Percentiles rank a stretch among this genome's conserved stretches.
Conservation (phyloP, 2,113 vertebrate genomes). For the Ranitomeya imitator region DNA sequence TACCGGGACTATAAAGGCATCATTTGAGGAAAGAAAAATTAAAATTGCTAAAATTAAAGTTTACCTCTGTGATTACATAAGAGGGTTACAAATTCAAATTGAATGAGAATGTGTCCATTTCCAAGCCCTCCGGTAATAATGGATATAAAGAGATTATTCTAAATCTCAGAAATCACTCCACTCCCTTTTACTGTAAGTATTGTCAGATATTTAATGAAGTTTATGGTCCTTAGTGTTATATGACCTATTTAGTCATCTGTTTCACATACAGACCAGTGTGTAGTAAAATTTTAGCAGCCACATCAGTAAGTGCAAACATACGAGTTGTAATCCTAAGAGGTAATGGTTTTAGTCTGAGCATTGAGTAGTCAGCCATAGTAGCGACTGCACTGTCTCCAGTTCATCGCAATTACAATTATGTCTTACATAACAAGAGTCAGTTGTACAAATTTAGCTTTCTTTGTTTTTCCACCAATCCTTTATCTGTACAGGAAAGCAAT, state of each 20-base stretch:
- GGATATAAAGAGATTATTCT: neutral
- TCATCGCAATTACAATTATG: too few species aligned
- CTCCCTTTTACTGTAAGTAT: neutral
- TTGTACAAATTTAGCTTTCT: too few species aligned
- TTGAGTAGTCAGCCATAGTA: neutral
- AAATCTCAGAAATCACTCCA: neutral
- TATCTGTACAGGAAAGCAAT: neutral
- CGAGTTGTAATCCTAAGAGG: slow-evolving; percentile 55
- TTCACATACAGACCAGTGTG: slow-evolving; percentile 1
- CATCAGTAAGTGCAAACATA: slow-evolving; percentile 23
- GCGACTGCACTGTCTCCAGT: neutral
- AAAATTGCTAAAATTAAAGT: neutral
- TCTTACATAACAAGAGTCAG: too few species aligned
- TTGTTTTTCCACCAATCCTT: neutral
- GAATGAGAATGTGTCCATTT: neutral
- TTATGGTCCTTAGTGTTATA: slow-evolving; percentile 21
- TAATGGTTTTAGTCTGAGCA: slow-evolving; percentile 58
- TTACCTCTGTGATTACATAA: neutral
- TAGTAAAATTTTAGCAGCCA: slow-evolving; percentile 41
- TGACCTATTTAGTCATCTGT: slow-evolving; percentile 38
- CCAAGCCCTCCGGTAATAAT: neutral
- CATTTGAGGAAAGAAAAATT: neutral
- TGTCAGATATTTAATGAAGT: neutral
- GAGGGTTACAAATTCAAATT: neutral
- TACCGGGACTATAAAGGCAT: neutral